Percentiles rank a stretch among this genome's conserved stretches.
Conservation (phyloP, 2,797 vertebrate species). For the Rhinella marina region DNA sequence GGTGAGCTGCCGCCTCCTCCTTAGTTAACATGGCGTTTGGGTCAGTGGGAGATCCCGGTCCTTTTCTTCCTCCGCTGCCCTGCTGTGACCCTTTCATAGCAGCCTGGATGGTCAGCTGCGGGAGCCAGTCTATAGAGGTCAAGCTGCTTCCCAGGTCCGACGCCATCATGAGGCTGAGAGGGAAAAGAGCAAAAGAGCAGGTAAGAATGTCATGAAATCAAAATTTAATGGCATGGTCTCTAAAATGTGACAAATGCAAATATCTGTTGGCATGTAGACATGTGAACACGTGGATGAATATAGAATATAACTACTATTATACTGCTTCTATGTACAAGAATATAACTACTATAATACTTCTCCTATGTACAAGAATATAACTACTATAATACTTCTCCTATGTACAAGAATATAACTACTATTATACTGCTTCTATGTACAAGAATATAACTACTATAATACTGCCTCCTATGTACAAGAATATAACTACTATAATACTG, state of each 20-base stretch:
- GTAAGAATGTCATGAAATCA: not conserved
- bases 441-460: constrained; percentile 11
- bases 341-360: constrained; percentile 4
- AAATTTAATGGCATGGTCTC: not conserved
- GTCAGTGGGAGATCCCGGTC: constrained; percentile 78
- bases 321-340: not conserved
- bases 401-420: constrained; percentile 13
- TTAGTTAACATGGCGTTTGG: constrained; percentile 81
- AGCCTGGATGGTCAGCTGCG: constrained; percentile 89
- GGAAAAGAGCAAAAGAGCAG: not conserved
- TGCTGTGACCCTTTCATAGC: constrained; percentile 82
- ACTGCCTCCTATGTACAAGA: not conserved
- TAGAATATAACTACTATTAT: not conserved
- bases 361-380: not conserved
- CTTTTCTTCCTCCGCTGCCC: constrained; percentile 71
- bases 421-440: not conserved
- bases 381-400: constrained; percentile 1
- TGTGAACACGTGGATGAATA: too few species aligned
- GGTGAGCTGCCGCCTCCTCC: constrained; percentile 81
- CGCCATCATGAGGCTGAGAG: constrained; percentile 78
- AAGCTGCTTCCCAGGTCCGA: constrained; percentile 94
- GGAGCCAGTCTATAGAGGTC: constrained; percentile 98
- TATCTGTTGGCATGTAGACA: too few species aligned
- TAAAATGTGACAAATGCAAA: too few species aligned
- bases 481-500: constrained; percentile 5